A percentile compares a stretch with the other conserved stretches of the same genome.
Conservation (phyloP, 2,797 vertebrate species). For the Falco naumanni region DNA sequence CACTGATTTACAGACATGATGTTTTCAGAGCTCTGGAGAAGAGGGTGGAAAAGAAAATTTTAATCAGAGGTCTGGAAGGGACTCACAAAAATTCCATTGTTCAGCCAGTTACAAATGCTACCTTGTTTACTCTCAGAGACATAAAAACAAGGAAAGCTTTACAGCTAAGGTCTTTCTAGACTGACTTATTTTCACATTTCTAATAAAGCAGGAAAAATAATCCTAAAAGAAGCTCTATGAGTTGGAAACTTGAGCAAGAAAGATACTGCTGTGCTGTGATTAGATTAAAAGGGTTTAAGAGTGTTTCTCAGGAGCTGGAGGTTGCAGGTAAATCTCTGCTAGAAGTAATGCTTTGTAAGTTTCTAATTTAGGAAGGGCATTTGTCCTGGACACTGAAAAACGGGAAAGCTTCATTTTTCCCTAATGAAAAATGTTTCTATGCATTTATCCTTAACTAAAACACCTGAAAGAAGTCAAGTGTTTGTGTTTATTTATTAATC, state of each 20-base stretch:
- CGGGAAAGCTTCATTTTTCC: neutral
- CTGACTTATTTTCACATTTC: neutral
- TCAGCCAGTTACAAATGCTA: neutral
- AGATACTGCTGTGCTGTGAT: neutral
- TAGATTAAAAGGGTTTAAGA: neutral
- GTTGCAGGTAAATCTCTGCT: neutral
- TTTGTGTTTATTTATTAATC: neutral
- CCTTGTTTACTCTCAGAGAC: neutral
- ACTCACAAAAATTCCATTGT: neutral
- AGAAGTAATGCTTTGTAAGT: neutral
- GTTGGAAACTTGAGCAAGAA: neutral
- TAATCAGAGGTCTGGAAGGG: neutral
- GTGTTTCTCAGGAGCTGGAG: neutral
- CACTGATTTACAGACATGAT: neutral
- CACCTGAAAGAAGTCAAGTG: neutral
- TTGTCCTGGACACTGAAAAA: neutral
- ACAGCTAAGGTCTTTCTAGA: neutral
- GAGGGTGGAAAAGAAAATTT: neutral
- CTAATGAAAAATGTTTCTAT: neutral
- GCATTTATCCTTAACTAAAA: neutral
- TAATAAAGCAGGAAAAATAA: neutral
- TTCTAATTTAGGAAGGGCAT: neutral
- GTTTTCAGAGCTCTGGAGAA: neutral
- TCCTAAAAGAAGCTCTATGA: neutral
- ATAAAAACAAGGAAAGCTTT: neutral